Conservation (phyloP, 2,797 vertebrate genomes). For the Florisuga fusca region DNA sequence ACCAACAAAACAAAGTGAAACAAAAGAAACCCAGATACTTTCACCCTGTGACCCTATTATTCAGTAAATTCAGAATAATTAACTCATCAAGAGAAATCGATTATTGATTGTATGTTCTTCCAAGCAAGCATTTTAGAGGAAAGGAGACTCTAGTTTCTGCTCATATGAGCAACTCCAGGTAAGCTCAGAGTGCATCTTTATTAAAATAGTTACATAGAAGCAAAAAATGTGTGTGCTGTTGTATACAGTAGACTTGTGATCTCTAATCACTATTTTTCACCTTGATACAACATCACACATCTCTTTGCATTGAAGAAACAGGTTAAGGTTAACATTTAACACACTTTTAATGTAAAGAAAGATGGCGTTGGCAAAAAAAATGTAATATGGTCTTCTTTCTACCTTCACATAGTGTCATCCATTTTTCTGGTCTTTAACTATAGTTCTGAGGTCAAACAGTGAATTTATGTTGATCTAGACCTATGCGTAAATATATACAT, state of each 20-base stretch:
- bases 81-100: neutral
- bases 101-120: neutral
- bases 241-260: neutral
- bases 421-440: neutral
- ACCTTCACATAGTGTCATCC: neutral
- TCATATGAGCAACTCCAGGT: neutral
- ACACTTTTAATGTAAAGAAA: neutral
- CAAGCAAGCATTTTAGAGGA: neutral
- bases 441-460: neutral
- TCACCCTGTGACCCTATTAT: too few relatives aligned
- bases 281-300: neutral
- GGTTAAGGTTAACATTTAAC: neutral
- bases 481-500: neutral
- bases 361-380: neutral
- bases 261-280: neutral
- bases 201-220: neutral
- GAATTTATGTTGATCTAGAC: neutral
- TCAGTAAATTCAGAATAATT: neutral
- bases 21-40: too few relatives aligned
- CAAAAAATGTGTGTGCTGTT: neutral
- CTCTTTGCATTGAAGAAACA: neutral
- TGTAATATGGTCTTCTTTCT: neutral
- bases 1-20: too few relatives aligned
- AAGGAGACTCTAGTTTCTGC: neutral
- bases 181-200: neutral